Evolutionary conservation across 2,113 vertebrate species (phyloP), one percentile per base, ranked within the genome.

Genomic region (Crotalus tigris): DNA sequence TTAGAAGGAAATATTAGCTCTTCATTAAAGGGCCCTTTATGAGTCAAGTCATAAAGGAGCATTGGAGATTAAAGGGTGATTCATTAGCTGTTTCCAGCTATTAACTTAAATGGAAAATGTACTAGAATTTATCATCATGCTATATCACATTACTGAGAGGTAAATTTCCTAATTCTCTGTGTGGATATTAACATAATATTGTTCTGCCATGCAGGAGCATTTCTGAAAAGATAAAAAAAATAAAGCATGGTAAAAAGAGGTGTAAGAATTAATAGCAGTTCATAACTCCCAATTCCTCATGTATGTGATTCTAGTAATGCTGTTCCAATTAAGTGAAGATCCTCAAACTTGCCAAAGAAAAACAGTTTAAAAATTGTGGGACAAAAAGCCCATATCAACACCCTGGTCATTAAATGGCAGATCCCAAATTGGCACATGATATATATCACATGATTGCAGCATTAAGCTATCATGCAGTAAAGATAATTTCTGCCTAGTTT

Each of bases 21-120:
- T 91, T 90, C 85, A 87, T 93, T 55, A 88, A 69, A 92, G 29
- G 24, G 33, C 58, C 23, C 69, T 87, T 85, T 69, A 61, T 57
- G 46, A 92, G 69, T 81, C 85, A 53, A 19, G 0, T 57, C 85
- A 64, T 29, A 0, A 0, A 81, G 58, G 54, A 46, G 17, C 54
- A 29, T 89, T 29, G 49, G 49, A 85, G 64, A 26, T 24, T 0
- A 1, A 51, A 9, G 64, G 29, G 10, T 53, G 91, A 55, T 46
- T 89, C 61, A 57, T 39, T 92, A 24, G 51, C 23, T 17, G 3
- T 29, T 75, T 69, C 59, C 17, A 75, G 55, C 59, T 23, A 29
- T 64, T 87, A 57, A 85, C 5, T 88, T 53, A 53, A 64, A 88
- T 92, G 59, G 58, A 29, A 86, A 81, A 86, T 8, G n/a, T n/a